Percentiles rank a stretch among this genome's conserved stretches.
phyloP scores from a whole-genome alignment of 2,888 invertebrate species.

The Callyntrura sp. region DNA sequence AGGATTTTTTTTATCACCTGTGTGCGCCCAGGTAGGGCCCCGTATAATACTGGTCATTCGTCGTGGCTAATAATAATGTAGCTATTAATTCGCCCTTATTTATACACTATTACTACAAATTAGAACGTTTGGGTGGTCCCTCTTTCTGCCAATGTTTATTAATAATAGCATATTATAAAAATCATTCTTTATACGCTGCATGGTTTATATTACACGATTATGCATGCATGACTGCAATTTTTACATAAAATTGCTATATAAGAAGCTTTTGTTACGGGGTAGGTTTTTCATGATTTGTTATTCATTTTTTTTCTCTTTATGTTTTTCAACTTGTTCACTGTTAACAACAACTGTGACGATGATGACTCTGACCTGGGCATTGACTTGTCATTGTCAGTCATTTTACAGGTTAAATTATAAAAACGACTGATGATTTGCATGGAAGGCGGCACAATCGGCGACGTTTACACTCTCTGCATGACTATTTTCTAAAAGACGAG shows the following conservation, averaged over 20 bases:
- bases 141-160: slow-evolving; percentile 1
- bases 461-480: neutral
- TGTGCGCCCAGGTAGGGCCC: neutral
- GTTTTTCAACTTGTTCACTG: neutral
- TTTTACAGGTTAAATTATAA: neutral
- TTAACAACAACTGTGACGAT: neutral
- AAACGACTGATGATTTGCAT: neutral
- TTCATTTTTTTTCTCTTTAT: neutral
- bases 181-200: neutral
- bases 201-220: neutral
- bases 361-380: slow-evolving; percentile 37
- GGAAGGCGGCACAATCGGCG: slow-evolving; percentile 24
- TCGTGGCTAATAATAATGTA: neutral
- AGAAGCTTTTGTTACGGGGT: neutral
- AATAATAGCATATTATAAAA: neutral
- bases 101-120: neutral
- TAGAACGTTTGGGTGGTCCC: slow-evolving; percentile 10
- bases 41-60: neutral
- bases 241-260: neutral
- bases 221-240: slow-evolving; percentile 11
- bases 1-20: neutral
- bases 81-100: neutral
- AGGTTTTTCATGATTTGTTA: slow-evolving; percentile 1
- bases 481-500: neutral
- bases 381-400: slow-evolving; percentile 54